Evolutionary conservation across 2,797 vertebrate species (phyloP).

Genomic region (Paramormyrops hopkinsi): DNA sequence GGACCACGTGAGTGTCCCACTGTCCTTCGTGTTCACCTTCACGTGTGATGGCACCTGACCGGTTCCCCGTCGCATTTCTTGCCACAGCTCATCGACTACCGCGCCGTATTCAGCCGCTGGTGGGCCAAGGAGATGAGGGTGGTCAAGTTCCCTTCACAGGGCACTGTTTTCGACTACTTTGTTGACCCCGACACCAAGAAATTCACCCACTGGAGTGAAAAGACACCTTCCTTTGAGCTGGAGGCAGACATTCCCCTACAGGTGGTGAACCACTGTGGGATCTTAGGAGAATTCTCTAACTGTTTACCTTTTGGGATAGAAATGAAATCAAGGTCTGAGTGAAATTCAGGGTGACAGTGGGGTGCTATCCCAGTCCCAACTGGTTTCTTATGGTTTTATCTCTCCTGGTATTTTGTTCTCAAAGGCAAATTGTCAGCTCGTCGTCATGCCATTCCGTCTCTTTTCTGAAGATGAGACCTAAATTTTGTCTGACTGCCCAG

Average conservation of each 20-base stretch:
- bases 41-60: neutral
- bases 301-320: slow-evolving; percentile 45
- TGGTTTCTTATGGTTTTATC: slow-evolving; percentile 93
- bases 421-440: slow-evolving; percentile 93
- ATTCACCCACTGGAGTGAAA: slow-evolving; percentile 68
- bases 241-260: slow-evolving; percentile 63
- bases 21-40: neutral
- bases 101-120: slow-evolving; percentile 76
- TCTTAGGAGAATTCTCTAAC: slow-evolving; percentile 48
- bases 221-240: slow-evolving; percentile 58
- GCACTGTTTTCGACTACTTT: slow-evolving; percentile 80
- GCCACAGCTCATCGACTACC: slow-evolving; percentile 69
- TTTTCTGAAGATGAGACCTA: slow-evolving; percentile 91
- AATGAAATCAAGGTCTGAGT: slow-evolving; percentile 46
- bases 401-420: slow-evolving; percentile 99
- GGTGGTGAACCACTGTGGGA: slow-evolving; percentile 47
- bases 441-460: slow-evolving; percentile 84
- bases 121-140: slow-evolving; percentile 75
- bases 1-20: slow-evolving; percentile 66
- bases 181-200: slow-evolving; percentile 69
- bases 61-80: neutral
- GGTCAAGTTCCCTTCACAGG: slow-evolving; percentile 70
- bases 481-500: slow-evolving; percentile 94
- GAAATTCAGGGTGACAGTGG: slow-evolving; percentile 85
- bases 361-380: slow-evolving; percentile 76